phyloP scores from a whole-genome alignment of 2,113 vertebrate species.

The Suricata suricatta region DNA sequence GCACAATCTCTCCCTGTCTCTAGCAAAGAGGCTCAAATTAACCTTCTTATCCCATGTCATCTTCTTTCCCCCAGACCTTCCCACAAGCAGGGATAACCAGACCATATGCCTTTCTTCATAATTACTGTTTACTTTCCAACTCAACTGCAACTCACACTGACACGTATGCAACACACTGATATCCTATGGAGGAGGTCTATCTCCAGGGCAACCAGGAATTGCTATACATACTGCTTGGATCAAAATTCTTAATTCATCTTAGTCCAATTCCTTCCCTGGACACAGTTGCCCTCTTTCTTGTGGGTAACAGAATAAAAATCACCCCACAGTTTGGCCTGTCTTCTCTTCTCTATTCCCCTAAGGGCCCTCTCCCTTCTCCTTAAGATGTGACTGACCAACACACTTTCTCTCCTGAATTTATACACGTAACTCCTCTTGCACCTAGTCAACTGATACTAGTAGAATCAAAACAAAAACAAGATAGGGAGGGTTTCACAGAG shows the following conservation, averaged over 20 bases:
- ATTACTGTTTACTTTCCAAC: background rate
- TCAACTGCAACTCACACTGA: background rate
- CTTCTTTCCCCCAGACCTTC: background rate
- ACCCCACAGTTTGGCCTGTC: background rate
- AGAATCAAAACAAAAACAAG: slow-evolving; percentile 36
- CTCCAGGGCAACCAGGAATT: background rate
- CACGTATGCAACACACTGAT: background rate
- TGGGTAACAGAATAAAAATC: background rate
- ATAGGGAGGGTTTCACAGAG: background rate
- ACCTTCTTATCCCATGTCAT: background rate
- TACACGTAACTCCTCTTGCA: slow-evolving; percentile 11
- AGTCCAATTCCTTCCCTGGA: background rate
- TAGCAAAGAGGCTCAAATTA: background rate
- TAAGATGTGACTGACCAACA: background rate
- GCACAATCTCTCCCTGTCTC: background rate
- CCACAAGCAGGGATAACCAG: background rate
- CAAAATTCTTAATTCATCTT: background rate
- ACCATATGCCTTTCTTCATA: background rate
- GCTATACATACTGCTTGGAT: background rate
- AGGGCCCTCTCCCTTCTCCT: background rate
- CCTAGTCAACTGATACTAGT: background rate
- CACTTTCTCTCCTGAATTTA: slow-evolving; percentile 19
- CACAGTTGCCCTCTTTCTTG: background rate
- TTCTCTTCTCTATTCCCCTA: background rate
- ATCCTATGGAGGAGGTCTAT: background rate